Percentiles rank a stretch among this genome's conserved stretches.
Conservation (phyloP, 2,113 vertebrate species). For the Haemorhous mexicanus region DNA sequence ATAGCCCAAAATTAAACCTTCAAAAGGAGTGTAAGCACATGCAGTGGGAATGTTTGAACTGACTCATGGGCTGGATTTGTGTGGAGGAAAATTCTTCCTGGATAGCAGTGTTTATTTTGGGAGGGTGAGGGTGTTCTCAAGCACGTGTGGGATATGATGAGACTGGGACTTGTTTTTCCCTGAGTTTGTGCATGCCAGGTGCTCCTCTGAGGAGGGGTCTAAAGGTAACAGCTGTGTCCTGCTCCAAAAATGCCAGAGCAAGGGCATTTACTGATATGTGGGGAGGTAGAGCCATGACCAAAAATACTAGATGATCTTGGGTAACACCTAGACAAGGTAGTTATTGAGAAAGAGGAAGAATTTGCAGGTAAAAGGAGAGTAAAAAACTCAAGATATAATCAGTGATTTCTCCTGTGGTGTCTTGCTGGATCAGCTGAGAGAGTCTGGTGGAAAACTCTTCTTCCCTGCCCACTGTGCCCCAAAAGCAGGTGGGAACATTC, state of each 20-base stretch:
- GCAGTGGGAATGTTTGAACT: not conserved
- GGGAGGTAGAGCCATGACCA: not conserved
- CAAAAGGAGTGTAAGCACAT: not conserved
- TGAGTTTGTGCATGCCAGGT: not conserved
- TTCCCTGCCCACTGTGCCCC: not conserved
- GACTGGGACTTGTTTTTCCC: fast-evolving
- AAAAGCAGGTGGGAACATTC: not conserved
- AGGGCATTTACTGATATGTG: not conserved
- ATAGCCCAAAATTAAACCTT: not conserved
- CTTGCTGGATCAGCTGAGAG: not conserved
- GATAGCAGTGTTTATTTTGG: not conserved
- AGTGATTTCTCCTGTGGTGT: not conserved
- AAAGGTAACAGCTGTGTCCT: not conserved
- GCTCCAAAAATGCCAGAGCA: not conserved
- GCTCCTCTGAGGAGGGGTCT: not conserved
- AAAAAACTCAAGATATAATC: not conserved
- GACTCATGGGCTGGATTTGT: not conserved
- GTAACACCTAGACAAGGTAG: not conserved
- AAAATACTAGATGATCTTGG: not conserved
- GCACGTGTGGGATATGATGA: not conserved
- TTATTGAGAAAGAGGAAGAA: not conserved
- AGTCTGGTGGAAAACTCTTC: not conserved
- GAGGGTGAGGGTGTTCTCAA: fast-evolving
- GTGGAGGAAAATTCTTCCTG: not conserved
- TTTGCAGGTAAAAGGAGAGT: not conserved